Base-by-base conservation (phyloP, 1,140 invertebrate species). In the Drosophila biarmipes region DNA sequence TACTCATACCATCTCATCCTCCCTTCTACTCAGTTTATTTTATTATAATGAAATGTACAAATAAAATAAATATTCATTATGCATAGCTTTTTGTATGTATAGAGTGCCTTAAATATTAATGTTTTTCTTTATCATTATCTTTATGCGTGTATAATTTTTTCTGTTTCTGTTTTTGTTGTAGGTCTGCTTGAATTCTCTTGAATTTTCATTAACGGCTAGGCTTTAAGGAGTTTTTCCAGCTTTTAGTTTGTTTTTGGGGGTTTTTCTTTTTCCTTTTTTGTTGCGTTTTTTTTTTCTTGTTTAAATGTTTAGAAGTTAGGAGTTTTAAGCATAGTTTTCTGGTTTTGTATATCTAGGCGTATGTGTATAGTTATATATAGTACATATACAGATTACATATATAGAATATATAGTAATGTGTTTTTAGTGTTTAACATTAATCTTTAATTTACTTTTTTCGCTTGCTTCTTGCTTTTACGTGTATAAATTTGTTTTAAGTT, bases 41-140 rank as follows among this genome's bases (percentile, higher is more conserved):
- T 81, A 82, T 90, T 89, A 85, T 90, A 89, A 73, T 90, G 87
- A 89, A 89, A 89, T 89, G 85, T 89, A 89, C 85, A 89, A 89
- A 89, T 89, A 89, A 90, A 89, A 89, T 89, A 89, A 89, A 89
- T 89, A 89, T 90, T 84, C 80, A 67, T 87, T 86, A 86, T 87
- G 81, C 68, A 78, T 86, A 86, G 74, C 58, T 78, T 49, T 42
- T 49, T 85, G 78, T 85, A 81, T 87, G 73, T 87, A 89, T 74
- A 64, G 69, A 59, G 80, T 86, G 82, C 69, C 78, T 86, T 87
- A 86, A 42, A 71, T 63, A 74, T 68, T 78, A 87, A 71, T 75
- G 48, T 72, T 73, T 73, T 45, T 34, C 34, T 49, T 63, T 73
- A 63, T 64, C 55, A 35, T 67, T 85, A 61, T 63, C 40, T 19